Base-by-base conservation (phyloP, 2,113 vertebrate genomes). In the Hypomesus transpacificus region DNA sequence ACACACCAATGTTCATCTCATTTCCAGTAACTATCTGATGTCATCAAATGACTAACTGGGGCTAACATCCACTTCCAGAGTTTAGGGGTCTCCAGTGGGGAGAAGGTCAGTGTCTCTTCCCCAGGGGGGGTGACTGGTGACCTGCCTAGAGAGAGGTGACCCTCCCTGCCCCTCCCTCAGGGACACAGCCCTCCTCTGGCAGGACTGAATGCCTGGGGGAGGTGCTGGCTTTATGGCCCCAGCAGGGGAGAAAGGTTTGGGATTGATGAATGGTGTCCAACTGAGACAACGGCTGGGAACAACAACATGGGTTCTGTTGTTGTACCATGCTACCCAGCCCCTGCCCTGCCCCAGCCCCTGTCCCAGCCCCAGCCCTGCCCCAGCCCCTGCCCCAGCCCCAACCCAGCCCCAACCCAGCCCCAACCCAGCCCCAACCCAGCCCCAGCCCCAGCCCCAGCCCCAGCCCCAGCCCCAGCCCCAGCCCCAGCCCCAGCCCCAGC, bases 181-280 rank as follows among this genome's bases (percentile, higher is more conserved):
- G 83, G 83, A 82, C 75, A 74, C 75, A 74, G 82, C 39, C 39
- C 39, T 46, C 39, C 39, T 46, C 39, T 46, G 39, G 9, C 39
- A 46, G 39, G 39, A 46, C 39, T 46, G 39, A 46, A 46, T 46
- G 39, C 39, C 39, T 9, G 84, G 73, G 85, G 85, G 79, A 79
- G 82, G 76, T 78, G 71, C 80, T 71, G 53, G 61, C 84, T 85
- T 88, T 87, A 90, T 90, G 88, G 85, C 87, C 74, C 74, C 75
- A 72, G 81, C 83, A 84, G 84, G 86, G 83, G 78, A 87, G 84
- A 82, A 69, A 69, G 76, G 75, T 69, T 81, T 71, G 62, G 71
- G 70, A 72, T 80, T 89, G 89, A 91, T 82, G 75, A 82, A 91
- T 87, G 76, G 74, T 65, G 31, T 82, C 77, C 82, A 87, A 88